Base-by-base conservation (phyloP, 2,888 invertebrate species). In the Eupelmus urozonus region DNA sequence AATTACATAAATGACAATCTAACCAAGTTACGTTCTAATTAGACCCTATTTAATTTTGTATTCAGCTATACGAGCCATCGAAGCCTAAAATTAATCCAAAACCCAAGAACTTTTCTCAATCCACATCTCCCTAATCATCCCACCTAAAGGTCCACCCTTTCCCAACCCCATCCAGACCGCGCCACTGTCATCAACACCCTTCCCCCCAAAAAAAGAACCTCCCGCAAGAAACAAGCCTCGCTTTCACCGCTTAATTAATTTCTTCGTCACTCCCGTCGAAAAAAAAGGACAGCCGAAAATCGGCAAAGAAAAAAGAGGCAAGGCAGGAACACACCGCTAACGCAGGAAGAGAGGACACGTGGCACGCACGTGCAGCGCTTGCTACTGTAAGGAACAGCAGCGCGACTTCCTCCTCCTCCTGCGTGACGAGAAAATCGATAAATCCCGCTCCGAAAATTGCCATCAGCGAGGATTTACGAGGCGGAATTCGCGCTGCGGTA, bases 381-480 rank as follows among this genome's bases (percentile, higher is more conserved):
- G n/a, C n/a, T n/a, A n/a, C n/a, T n/a, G n/a, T 51, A 57, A 23
- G 62, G 29, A 67, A 25, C 7, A 59, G 23, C 34, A 16, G 16
- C 60, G 55, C 70, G 29, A 18, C 51, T 62, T 62, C 27, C 23
- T n/a, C n/a, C n/a, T n/a, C n/a, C n/a, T n/a, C n/a, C n/a, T n/a
- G 18, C 60, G 60, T 72, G 77, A 77, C 29, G 71, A 60, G 77
- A 66, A n/a, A 77, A 77, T 71, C 77, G 72, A 72, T 77, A 66
- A 72, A 77, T 77, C 51, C 27, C 13, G 51, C 49, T 9, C 13
- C 16, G 45, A 45, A 45, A 45, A 45, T 13, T 45, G 45, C 29
- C 2, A 0, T n/a, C n/a, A n/a, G n/a, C n/a, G n/a, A 25, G 63
- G 63, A 78, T 78, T 74, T 78, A 78, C 69, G 78, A 63, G 69